phyloP scores from a whole-genome alignment of 2,113 vertebrate genomes.

The Herpetotheres cachinnans region DNA sequence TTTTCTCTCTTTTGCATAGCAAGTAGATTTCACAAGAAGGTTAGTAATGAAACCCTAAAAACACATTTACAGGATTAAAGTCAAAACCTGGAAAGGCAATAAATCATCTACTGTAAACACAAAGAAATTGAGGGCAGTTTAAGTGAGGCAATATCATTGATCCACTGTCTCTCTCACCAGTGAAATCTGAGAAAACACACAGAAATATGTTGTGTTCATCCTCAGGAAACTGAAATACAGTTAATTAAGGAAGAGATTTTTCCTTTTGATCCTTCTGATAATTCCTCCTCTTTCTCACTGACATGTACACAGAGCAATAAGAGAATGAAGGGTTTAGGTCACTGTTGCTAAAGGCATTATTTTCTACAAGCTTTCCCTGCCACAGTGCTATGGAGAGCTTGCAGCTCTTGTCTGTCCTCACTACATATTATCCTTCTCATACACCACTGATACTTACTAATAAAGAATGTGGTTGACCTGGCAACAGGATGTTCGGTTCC shows the following conservation, averaged over 20 bases:
- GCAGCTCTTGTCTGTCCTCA: not conserved
- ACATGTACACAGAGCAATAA: not conserved
- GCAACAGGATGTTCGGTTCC: slow-evolving; percentile 46
- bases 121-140: slow-evolving; percentile 10
- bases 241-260: slow-evolving; percentile 54
- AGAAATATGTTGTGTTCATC: not conserved
- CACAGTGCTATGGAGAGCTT: not conserved
- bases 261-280: slow-evolving; percentile 47
- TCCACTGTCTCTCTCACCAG: not conserved
- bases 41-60: not conserved
- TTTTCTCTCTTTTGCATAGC: not conserved
- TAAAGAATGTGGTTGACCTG: slow-evolving; percentile 43
- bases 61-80: not conserved
- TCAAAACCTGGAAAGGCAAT: not conserved
- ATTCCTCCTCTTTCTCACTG: slow-evolving; percentile 2
- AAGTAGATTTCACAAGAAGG: not conserved
- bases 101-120: slow-evolving; percentile 15
- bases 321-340: slow-evolving; percentile 26
- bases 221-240: slow-evolving; percentile 46
- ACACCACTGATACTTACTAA: not conserved
- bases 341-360: slow-evolving; percentile 19
- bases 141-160: slow-evolving; percentile 26
- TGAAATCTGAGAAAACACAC: slow-evolving; percentile 24
- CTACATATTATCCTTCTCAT: not conserved
- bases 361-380: slow-evolving; percentile 8